A percentile compares a stretch with the other conserved stretches of the same genome.
Evolutionary conservation across 2,113 vertebrate species (phyloP).

Genomic region (Gobiocypris rarus): DNA sequence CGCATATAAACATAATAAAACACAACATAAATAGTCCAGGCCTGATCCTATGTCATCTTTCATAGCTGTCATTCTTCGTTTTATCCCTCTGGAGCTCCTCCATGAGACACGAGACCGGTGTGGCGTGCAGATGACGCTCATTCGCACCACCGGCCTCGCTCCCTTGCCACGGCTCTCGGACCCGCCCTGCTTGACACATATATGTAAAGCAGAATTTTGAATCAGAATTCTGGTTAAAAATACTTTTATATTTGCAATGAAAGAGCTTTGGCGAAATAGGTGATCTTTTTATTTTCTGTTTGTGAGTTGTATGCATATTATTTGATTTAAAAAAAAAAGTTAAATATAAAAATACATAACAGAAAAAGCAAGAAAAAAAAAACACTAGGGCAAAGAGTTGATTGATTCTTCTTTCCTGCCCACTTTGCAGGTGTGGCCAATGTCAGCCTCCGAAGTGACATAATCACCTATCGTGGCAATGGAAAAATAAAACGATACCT

Average conservation of each 20-base stretch:
- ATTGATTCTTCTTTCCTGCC: not conserved
- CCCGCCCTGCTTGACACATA: too few species aligned
- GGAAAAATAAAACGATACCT: constrained; percentile 80
- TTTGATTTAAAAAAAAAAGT: not conserved
- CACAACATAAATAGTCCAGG: too few species aligned
- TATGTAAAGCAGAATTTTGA: too few species aligned
- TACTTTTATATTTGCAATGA: not conserved
- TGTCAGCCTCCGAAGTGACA: constrained; percentile 76
- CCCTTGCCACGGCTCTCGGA: too few species aligned
- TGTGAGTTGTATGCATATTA: not conserved
- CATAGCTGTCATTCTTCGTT: too few species aligned
- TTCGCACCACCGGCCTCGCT: too few species aligned
- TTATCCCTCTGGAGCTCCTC: too few species aligned
- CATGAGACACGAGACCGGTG: too few species aligned
- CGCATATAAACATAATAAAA: too few species aligned
- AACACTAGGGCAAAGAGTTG: not conserved
- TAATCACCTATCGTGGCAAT: constrained; percentile 79
- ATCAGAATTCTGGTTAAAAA: not conserved
- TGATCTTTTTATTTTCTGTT: not conserved
- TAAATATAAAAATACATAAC: not conserved
- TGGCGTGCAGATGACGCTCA: too few species aligned
- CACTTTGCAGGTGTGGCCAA: constrained; percentile 80
- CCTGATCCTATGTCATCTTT: too few species aligned
- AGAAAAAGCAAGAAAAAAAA: not conserved
- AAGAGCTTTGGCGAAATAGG: not conserved